Evolutionary conservation across 2,888 invertebrate species (phyloP).

Genomic region (Pycnomerus fuliginosus): DNA sequence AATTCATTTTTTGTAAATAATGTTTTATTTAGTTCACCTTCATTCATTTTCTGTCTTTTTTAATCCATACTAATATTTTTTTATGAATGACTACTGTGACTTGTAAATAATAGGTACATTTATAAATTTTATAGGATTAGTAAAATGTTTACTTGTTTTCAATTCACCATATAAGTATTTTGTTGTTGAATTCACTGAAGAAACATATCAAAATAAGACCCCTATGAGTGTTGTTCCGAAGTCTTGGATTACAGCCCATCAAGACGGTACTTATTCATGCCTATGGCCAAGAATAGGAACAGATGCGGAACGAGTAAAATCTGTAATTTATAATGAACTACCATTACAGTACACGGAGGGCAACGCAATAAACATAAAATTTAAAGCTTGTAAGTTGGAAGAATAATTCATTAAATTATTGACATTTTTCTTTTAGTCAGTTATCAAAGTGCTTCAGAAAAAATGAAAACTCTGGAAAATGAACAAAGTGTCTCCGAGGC

Average conservation of each 20-base stretch:
- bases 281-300: not conserved
- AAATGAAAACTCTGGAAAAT: not conserved
- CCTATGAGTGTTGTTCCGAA: constrained; percentile 1
- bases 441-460: not conserved
- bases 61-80: not conserved
- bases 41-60: not conserved
- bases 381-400: too few species aligned
- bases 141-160: too few species aligned
- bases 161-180: too few species aligned
- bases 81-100: too few species aligned
- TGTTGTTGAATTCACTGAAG: constrained; percentile 4
- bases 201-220: not conserved
- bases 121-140: too few species aligned
- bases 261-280: not conserved
- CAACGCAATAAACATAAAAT: too few species aligned
- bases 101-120: too few species aligned
- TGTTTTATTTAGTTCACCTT: not conserved
- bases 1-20: not conserved
- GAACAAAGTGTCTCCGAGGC: not conserved
- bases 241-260: not conserved
- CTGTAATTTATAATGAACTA: too few species aligned
- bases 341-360: too few species aligned
- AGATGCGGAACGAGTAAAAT: not conserved
- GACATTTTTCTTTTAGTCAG: not conserved
- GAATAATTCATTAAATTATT: too few species aligned